Conservation (phyloP, 2,888 invertebrate genomes). For the Leptodirus hochenwartii region DNA sequence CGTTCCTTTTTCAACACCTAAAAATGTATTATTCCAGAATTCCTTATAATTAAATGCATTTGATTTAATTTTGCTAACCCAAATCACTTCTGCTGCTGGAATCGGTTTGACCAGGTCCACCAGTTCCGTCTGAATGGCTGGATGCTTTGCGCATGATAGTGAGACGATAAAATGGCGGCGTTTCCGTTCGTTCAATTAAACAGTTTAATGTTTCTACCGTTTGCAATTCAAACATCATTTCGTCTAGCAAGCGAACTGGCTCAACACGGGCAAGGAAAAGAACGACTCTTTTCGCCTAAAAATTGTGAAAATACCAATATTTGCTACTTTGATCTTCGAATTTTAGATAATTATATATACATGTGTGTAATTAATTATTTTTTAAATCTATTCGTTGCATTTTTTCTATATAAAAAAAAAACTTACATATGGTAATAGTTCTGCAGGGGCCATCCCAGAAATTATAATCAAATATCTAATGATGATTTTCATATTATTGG, state of each 20-base stretch:
- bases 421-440: conserved; percentile 80
- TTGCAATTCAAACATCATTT: conserved; percentile 94
- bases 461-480: conserved; percentile 91
- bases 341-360: neutral
- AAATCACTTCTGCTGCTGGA: conserved; percentile 27
- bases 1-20: conserved; percentile 77
- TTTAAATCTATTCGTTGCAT: conserved; percentile 2
- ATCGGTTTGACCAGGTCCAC: conserved; percentile 31
- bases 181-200: conserved; percentile 90
- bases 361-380: conserved; percentile 3
- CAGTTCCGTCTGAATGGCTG: conserved; percentile 52
- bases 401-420: conserved; percentile 1
- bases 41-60: conserved; percentile 3
- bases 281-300: conserved; percentile 85
- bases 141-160: conserved; percentile 84
- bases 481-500: conserved; percentile 92
- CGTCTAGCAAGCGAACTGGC: conserved; percentile 83
- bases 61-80: conserved; percentile 16
- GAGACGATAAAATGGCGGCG: conserved; percentile 92
- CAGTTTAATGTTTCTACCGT: conserved; percentile 94
- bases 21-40: neutral
- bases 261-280: conserved; percentile 82
- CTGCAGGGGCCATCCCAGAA: conserved; percentile 92
- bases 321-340: conserved; percentile 1
- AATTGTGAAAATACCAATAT: conserved; percentile 8